phyloP scores from a whole-genome alignment of 2,113 vertebrate genomes.

The Murina feae region DNA sequence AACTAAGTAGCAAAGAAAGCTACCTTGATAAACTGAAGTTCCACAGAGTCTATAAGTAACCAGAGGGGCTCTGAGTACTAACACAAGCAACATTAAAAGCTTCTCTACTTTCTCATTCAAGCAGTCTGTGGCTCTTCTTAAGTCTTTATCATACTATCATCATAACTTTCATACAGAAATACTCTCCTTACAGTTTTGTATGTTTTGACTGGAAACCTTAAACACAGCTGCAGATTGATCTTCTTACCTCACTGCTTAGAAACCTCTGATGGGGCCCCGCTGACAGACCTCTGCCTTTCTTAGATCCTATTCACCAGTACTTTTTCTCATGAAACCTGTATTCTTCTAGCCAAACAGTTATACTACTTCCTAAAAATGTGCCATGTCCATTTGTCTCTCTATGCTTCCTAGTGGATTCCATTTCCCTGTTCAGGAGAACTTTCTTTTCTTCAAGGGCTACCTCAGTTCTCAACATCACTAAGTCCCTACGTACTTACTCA shows the following conservation, averaged over 20 bases:
- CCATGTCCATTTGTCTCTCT: neutral
- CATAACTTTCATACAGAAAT: neutral
- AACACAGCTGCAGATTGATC: neutral
- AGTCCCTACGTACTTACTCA: neutral
- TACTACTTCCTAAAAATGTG: neutral
- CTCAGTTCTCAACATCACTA: neutral
- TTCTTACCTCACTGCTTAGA: neutral
- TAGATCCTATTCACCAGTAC: neutral
- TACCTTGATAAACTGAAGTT: neutral
- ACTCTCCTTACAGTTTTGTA: neutral
- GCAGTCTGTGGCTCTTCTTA: neutral
- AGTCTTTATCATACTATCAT: neutral
- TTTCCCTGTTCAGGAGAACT: neutral
- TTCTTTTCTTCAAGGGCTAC: neutral
- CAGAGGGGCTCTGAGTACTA: neutral
- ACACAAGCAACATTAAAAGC: neutral
- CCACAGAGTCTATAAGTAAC: neutral
- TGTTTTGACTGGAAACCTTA: neutral
- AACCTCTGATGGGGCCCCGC: neutral
- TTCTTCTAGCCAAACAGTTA: neutral
- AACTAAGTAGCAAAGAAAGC: neutral
- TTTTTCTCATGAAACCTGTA: neutral
- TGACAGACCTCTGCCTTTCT: neutral
- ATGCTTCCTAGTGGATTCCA: neutral
- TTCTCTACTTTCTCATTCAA: neutral